A percentile compares a stretch with the other conserved stretches of the same genome.
Conservation (phyloP, 2,797 vertebrate genomes). For the Podarcis lilfordi region DNA sequence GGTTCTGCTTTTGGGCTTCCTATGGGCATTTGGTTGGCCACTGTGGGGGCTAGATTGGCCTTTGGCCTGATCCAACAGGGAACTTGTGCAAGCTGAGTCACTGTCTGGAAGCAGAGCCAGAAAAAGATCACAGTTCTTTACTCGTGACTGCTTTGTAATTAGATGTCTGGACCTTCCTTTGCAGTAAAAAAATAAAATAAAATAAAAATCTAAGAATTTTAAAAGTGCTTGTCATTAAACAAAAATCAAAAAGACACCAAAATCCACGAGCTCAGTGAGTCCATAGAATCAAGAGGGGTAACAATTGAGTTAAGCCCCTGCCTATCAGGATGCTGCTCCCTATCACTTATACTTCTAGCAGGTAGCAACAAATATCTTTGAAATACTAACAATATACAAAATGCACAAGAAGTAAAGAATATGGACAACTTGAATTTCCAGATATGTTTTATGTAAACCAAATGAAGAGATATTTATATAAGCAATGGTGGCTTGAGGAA, state of each 20-base stretch:
- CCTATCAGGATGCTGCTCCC: neutral
- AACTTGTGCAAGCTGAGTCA: neutral
- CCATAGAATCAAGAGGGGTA: neutral
- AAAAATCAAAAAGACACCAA: neutral
- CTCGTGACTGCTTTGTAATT: slow-evolving; percentile 21
- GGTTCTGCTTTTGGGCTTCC: too few relatives aligned
- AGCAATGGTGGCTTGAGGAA: neutral
- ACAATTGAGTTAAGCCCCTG: neutral
- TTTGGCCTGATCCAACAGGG: too few relatives aligned
- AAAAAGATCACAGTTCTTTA: slow-evolving; percentile 11
- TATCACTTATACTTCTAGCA: neutral
- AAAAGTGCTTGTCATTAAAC: neutral
- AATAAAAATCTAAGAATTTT: neutral
- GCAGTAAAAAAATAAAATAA: neutral
- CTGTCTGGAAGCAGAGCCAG: neutral
- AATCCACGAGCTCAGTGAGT: neutral
- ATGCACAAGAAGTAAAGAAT: neutral
- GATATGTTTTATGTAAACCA: neutral
- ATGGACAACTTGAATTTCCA: neutral
- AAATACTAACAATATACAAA: neutral
- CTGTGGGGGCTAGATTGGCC: too few relatives aligned
- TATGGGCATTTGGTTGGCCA: too few relatives aligned
- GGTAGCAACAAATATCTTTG: neutral
- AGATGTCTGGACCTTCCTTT: slow-evolving; percentile 20
- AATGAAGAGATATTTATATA: neutral